Conservation (phyloP, 1,140 invertebrate species). For the Belonocnema kinseyi region DNA sequence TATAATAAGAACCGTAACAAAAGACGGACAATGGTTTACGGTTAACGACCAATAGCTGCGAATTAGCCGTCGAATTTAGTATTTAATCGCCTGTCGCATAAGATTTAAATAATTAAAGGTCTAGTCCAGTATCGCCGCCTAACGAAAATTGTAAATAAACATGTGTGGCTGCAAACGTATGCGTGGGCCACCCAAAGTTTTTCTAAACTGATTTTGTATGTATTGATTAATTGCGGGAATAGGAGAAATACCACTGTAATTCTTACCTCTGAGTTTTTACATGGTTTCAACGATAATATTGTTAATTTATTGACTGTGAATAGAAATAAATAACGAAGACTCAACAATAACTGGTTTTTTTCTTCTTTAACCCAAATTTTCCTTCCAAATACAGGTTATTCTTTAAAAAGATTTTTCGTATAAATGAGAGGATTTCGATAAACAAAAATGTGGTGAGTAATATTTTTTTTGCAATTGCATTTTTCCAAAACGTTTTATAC, state of each 20-base stretch:
- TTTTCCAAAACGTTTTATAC: neutral
- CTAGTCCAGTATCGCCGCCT: conserved; percentile 54
- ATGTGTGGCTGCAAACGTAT: conserved; percentile 39
- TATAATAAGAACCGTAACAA: conserved; percentile 36
- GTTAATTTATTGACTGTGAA: conserved; percentile 75
- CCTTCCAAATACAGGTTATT: neutral
- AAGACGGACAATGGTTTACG: conserved; percentile 8
- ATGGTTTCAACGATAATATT: conserved; percentile 65
- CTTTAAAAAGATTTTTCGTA: neutral
- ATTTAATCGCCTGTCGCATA: conserved; percentile 38
- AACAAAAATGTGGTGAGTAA: too few relatives aligned
- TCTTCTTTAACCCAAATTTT: neutral
- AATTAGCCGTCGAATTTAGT: conserved; percentile 21
- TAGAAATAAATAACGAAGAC: conserved; percentile 65
- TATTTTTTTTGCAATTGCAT: too few relatives aligned
- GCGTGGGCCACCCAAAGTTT: conserved; percentile 52
- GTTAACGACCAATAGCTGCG: conserved; percentile 6
- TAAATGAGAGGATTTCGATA: too few relatives aligned
- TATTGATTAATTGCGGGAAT: conserved; percentile 68
- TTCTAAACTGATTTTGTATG: conserved; percentile 71
- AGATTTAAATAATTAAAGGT: conserved; percentile 53
- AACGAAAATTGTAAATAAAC: conserved; percentile 51
- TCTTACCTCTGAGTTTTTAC: conserved; percentile 63
- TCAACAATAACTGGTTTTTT: conserved; percentile 1
- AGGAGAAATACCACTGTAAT: conserved; percentile 58